Evolutionary conservation across 2,888 invertebrate species (phyloP).

Genomic region (Corythucha ciliata): DNA sequence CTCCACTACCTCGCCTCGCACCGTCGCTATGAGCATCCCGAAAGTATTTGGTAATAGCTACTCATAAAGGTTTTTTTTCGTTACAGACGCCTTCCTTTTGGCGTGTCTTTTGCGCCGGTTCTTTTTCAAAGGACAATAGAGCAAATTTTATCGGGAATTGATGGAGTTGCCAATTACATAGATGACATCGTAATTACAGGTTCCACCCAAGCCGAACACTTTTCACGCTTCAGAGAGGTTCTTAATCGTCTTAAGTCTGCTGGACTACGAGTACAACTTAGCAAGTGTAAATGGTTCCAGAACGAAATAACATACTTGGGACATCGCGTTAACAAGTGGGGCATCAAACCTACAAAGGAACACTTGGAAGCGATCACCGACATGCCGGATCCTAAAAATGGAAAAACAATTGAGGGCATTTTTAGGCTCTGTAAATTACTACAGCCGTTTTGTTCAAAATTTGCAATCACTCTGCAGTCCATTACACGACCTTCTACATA

Average conservation of each 20-base stretch:
- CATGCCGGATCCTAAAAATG: neutral
- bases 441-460: constrained; percentile 1
- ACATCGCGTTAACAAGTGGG: neutral
- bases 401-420: constrained; percentile 1
- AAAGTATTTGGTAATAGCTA: constrained; percentile 3
- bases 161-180: constrained; percentile 7
- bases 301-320: neutral
- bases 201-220: neutral
- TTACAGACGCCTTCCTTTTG: constrained; percentile 6
- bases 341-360: neutral
- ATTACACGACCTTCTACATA: neutral
- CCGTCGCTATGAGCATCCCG: too few relatives aligned
- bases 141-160: neutral
- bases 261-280: neutral
- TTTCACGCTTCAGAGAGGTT: constrained; percentile 4
- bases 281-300: constrained; percentile 3
- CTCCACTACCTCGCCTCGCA: too few relatives aligned
- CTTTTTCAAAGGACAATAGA: constrained; percentile 1
- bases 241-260: neutral
- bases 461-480: neutral
- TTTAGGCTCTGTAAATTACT: neutral
- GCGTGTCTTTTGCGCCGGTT: constrained; percentile 1
- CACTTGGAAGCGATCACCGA: neutral
- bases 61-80: constrained; percentile 5
- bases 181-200: constrained; percentile 5